Conservation (phyloP, 2,113 vertebrate genomes). For the Varanus komodoensis region DNA sequence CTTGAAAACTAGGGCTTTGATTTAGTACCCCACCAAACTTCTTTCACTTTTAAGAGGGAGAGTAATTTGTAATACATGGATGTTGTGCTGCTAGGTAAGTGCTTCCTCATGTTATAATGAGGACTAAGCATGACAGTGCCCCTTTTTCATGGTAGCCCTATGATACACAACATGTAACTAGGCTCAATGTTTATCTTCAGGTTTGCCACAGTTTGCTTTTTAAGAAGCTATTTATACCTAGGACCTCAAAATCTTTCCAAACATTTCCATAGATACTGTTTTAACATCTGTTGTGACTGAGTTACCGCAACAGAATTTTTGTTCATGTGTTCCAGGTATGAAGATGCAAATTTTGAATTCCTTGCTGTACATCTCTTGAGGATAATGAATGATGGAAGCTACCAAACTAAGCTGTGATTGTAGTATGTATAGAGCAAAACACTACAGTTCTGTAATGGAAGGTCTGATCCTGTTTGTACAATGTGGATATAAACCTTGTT, state of each 20-base stretch:
- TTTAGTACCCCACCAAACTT: neutral
- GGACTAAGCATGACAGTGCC: neutral
- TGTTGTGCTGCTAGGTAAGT: neutral
- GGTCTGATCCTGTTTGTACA: constrained; percentile 78
- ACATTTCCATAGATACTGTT: neutral
- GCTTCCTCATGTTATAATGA: too few relatives aligned
- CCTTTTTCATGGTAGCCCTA: neutral
- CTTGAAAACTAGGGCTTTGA: neutral
- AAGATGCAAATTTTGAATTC: constrained; percentile 56
- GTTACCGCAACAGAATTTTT: neutral
- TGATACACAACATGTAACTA: neutral
- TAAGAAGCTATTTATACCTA: neutral
- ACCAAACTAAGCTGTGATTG: constrained; percentile 85
- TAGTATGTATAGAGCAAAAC: constrained; percentile 72
- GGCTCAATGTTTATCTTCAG: neutral
- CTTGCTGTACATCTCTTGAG: constrained; percentile 64
- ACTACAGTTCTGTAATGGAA: constrained; percentile 79
- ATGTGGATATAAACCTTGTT: constrained; percentile 77
- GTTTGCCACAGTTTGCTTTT: neutral
- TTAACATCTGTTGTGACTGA: neutral
- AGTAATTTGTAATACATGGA: neutral
- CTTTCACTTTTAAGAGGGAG: neutral
- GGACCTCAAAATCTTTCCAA: neutral
- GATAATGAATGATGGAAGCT: constrained; percentile 74
- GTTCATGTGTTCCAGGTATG: constrained; percentile 57